These are phyloP conservation scores for Manis crassicaudata DNA, from an alignment of 2,797 vertebrate species.

Conservation along the genomic window DNA sequence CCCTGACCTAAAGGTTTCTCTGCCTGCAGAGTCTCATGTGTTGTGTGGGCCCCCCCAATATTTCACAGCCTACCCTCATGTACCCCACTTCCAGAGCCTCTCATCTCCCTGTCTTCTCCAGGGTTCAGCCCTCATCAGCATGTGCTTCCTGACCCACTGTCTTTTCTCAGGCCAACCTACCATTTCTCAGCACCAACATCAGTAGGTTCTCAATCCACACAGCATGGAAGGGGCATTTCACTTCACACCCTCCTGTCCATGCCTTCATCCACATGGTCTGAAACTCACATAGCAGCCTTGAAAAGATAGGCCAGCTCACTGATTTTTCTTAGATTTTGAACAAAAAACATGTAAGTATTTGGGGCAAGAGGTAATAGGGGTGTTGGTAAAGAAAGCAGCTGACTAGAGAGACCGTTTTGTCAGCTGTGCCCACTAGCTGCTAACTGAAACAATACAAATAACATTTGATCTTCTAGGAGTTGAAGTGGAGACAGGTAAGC, in stretches of 20 bases:
- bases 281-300: neutral
- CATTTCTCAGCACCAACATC: neutral
- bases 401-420: neutral
- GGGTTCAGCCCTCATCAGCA: neutral
- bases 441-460: neutral
- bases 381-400: neutral
- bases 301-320: neutral
- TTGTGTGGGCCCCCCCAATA: neutral
- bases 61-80: neutral
- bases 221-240: neutral
- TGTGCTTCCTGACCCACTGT: neutral
- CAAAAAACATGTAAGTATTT: neutral
- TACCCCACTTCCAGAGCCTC: neutral
- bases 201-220: neutral
- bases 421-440: neutral
- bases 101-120: neutral
- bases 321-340: neutral
- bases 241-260: neutral
- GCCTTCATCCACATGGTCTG: neutral
- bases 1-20: neutral
- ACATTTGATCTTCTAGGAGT: neutral
- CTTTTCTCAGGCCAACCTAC: neutral
- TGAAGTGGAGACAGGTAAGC: neutral
- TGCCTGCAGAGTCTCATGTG: neutral
- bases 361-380: neutral